Percentiles rank a stretch among this genome's conserved stretches.
Evolutionary conservation across 2,113 vertebrate genomes (phyloP).

Genomic region (Elanoides forficatus): DNA sequence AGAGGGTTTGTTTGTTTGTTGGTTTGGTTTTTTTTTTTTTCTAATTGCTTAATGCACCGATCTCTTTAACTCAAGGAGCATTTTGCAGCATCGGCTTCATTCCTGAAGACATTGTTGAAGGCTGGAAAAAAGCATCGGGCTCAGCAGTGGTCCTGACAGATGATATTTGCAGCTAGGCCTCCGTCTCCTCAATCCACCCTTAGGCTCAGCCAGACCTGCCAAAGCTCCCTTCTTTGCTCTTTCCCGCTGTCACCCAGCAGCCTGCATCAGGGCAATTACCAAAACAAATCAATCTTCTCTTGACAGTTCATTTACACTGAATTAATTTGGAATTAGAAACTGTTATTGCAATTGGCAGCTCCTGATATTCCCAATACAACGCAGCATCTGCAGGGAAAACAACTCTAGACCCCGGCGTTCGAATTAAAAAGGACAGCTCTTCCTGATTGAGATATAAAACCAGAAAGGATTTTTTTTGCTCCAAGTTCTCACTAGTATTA

Average conservation of each 20-base stretch:
- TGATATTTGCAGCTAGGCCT: conserved; percentile 70
- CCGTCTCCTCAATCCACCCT: conserved; percentile 68
- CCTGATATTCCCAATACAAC: conserved; percentile 81
- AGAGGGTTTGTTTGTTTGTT: not conserved
- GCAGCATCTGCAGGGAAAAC: conserved; percentile 57
- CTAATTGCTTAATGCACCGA: not conserved
- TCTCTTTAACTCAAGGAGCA: not conserved
- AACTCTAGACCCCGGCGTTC: conserved; percentile 55
- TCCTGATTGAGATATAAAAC: conserved; percentile 71
- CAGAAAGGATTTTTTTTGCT: conserved; percentile 41
- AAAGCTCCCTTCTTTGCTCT: conserved; percentile 76
- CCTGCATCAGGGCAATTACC: conserved; percentile 79
- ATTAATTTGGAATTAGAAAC: conserved; percentile 92
- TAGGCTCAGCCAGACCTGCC: conserved; percentile 75
- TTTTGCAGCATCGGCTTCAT: not conserved
- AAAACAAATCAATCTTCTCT: conserved; percentile 89
- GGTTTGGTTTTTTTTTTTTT: not conserved
- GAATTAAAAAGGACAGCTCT: conserved; percentile 82
- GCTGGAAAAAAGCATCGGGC: conserved; percentile 53
- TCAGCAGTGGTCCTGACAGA: conserved; percentile 78
- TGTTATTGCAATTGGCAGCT: conserved; percentile 88
- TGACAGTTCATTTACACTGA: conserved; percentile 96
- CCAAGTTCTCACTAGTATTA: not conserved
- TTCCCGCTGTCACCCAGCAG: conserved; percentile 83
- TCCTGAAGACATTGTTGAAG: conserved; percentile 47